A percentile compares a stretch with the other conserved stretches of the same genome.
Evolutionary conservation across 2,113 vertebrate species (phyloP).

Genomic region (Naja naja): DNA sequence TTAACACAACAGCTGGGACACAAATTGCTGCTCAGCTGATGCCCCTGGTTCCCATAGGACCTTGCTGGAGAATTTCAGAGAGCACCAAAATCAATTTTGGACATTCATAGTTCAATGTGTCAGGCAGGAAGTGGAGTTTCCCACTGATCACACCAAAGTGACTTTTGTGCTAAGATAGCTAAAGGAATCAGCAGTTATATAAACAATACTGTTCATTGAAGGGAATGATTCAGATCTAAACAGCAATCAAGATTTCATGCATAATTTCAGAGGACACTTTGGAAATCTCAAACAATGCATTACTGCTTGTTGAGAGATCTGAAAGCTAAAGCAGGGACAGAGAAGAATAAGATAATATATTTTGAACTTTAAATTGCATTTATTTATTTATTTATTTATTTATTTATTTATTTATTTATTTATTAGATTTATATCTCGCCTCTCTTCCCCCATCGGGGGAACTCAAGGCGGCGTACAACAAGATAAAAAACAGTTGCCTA

Average conservation of each 20-base stretch:
- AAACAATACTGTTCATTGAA: background rate
- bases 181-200: background rate
- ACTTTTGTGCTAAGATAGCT: background rate
- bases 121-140: background rate
- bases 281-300: background rate
- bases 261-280: background rate
- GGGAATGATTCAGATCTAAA: background rate
- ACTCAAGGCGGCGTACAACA: too few species aligned
- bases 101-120: background rate
- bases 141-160: background rate
- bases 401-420: too few species aligned
- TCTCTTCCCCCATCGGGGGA: too few species aligned
- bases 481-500: too few species aligned
- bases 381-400: too few species aligned
- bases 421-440: too few species aligned
- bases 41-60: background rate
- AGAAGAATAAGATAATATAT: background rate
- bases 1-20: background rate
- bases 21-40: background rate
- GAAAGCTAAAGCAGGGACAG: background rate
- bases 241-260: background rate
- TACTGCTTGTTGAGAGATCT: background rate
- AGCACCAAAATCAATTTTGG: background rate
- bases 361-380: background rate
- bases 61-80: background rate